Conservation (phyloP, 2,888 invertebrate species). For the Seira musarum region DNA sequence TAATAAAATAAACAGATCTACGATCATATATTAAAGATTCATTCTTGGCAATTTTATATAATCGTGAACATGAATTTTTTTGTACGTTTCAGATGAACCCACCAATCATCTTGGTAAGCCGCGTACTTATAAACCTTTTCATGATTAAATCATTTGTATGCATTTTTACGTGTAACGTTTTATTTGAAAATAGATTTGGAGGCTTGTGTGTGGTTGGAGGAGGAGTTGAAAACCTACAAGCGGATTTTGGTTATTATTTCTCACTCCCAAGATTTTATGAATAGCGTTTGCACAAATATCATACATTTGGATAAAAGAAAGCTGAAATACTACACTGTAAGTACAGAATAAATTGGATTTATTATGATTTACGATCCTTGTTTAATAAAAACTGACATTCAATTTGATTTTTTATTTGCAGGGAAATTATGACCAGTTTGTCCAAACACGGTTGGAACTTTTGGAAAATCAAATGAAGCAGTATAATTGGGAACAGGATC, state of each 20-base stretch:
- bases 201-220: conserved; percentile 99
- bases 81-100: conserved; percentile 77
- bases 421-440: conserved; percentile 97
- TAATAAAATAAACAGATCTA: too few species aligned
- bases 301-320: conserved; percentile 95
- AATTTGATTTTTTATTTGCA: conserved; percentile 68
- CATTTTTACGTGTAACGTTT: not conserved
- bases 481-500: conserved; percentile 99
- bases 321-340: conserved; percentile 93
- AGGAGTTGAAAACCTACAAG: conserved; percentile 96
- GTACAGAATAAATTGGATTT: not conserved
- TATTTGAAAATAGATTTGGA: conserved; percentile 78
- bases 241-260: conserved; percentile 97
- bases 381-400: not conserved
- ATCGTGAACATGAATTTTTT: conserved; percentile 15
- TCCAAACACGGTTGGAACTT: conserved; percentile 92
- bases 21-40: not conserved
- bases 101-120: conserved; percentile 62
- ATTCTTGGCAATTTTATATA: not conserved
- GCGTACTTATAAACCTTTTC: too few species aligned
- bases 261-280: conserved; percentile 99
- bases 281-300: conserved; percentile 97
- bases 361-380: not conserved
- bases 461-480: conserved; percentile 99
- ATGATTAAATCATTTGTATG: conserved; percentile 3